A percentile compares a stretch with the other conserved stretches of the same genome.
Conservation (phyloP, 2,888 invertebrate species). For the Ceratothoa steindachneri region DNA sequence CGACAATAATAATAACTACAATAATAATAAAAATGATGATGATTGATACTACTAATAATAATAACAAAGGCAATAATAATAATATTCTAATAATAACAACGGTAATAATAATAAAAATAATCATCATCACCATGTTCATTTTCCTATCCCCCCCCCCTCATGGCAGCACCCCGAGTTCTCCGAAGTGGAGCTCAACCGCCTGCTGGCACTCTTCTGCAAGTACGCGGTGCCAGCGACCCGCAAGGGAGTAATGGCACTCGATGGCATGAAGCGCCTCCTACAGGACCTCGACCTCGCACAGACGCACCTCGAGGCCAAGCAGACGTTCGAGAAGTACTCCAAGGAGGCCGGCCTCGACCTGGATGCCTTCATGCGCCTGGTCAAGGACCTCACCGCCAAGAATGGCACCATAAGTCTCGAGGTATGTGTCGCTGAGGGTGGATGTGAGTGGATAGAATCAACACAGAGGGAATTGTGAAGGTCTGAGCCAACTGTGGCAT, state of each 20-base stretch:
- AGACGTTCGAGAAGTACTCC: conserved; percentile 40
- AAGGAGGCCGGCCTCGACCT: conserved; percentile 39
- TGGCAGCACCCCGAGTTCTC: conserved; percentile 44
- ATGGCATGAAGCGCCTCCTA: conserved; percentile 40
- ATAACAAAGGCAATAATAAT: no score
- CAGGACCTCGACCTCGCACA: conserved; percentile 38
- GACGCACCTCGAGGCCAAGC: conserved; percentile 45
- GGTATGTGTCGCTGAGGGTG: neutral
- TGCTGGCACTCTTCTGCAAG: conserved; percentile 39
- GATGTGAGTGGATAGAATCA: neutral
- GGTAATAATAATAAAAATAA: no score
- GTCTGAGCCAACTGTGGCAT: neutral
- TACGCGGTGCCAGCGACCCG: conserved; percentile 37
- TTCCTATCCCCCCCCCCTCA: no score
- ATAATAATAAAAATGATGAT: no score
- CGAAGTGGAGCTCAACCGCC: conserved; percentile 38
- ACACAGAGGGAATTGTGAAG: neutral
- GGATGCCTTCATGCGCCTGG: conserved; percentile 43
- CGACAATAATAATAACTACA: no score
- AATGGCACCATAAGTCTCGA: conserved; percentile 44
- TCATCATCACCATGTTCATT: no score
- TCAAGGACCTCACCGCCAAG: conserved; percentile 42
- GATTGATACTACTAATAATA: no score
- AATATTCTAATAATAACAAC: no score
- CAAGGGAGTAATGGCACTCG: conserved; percentile 38